phyloP scores from a whole-genome alignment of 2,888 invertebrate genomes.

The Drosophila trichaetosa region DNA sequence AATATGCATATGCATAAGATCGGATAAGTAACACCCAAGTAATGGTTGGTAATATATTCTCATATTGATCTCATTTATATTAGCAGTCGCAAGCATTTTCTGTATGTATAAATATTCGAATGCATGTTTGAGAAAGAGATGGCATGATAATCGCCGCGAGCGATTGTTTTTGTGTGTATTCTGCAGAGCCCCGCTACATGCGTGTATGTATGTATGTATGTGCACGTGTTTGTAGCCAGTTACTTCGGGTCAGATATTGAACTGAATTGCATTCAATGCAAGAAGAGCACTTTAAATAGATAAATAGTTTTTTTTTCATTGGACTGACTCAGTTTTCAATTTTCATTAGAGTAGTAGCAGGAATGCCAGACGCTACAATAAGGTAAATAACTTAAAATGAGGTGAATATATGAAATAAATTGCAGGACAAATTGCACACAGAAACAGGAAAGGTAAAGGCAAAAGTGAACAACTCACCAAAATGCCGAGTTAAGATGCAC shows the following conservation, averaged over 20 bases:
- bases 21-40: too few relatives aligned
- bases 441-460: background rate
- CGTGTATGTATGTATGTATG: too few relatives aligned
- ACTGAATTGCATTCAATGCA: background rate
- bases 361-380: background rate
- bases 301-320: background rate
- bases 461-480: slow-evolving; percentile 88
- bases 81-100: too few relatives aligned
- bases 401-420: background rate
- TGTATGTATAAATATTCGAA: too few relatives aligned
- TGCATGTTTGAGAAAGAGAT: too few relatives aligned
- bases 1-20: too few relatives aligned
- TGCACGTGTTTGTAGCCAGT: too few relatives aligned
- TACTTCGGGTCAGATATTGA: background rate
- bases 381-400: background rate
- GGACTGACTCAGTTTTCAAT: background rate
- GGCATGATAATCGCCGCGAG: too few relatives aligned
- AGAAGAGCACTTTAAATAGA: background rate
- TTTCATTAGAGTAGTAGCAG: background rate
- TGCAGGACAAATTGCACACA: background rate
- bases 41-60: too few relatives aligned
- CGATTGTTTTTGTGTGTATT: too few relatives aligned
- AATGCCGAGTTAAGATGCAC: slow-evolving; percentile 95
- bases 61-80: too few relatives aligned
- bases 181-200: too few relatives aligned